phyloP scores from a whole-genome alignment of 2,888 invertebrate genomes.

The Phyto melanocephala region DNA sequence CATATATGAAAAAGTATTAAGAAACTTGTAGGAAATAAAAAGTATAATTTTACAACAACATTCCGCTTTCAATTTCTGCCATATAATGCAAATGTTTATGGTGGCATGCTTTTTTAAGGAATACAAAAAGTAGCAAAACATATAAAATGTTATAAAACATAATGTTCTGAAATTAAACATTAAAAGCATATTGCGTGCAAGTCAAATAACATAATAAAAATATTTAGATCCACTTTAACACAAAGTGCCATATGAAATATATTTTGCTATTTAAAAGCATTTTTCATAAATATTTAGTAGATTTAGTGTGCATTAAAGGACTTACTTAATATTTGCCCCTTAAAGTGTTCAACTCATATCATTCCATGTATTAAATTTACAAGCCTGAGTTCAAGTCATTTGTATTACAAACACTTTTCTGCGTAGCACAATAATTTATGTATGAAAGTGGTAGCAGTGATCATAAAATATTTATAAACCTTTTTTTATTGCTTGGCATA shows the following conservation, averaged over 20 bases:
- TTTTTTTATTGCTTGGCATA: neutral
- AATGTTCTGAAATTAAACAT: neutral
- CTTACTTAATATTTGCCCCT: too few relatives aligned
- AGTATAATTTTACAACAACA: neutral
- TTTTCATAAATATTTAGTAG: too few relatives aligned
- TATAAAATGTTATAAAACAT: neutral
- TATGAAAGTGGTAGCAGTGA: neutral
- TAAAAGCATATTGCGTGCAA: neutral
- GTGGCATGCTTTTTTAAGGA: neutral
- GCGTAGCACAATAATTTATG: neutral
- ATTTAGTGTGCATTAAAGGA: too few relatives aligned
- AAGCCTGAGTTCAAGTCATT: too few relatives aligned
- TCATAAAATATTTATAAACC: neutral
- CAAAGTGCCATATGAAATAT: too few relatives aligned
- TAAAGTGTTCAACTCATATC: too few relatives aligned
- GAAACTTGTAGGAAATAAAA: neutral
- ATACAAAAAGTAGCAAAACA: neutral
- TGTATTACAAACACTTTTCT: too few relatives aligned
- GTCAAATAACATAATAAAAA: too few relatives aligned
- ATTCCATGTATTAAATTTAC: too few relatives aligned
- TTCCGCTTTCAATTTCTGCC: neutral
- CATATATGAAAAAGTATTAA: neutral
- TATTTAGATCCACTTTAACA: too few relatives aligned
- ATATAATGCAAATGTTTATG: neutral
- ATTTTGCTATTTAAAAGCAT: too few relatives aligned